Evolutionary conservation across 2,888 invertebrate genomes (phyloP).

Genomic region (Pachliopta kotzebuea): DNA sequence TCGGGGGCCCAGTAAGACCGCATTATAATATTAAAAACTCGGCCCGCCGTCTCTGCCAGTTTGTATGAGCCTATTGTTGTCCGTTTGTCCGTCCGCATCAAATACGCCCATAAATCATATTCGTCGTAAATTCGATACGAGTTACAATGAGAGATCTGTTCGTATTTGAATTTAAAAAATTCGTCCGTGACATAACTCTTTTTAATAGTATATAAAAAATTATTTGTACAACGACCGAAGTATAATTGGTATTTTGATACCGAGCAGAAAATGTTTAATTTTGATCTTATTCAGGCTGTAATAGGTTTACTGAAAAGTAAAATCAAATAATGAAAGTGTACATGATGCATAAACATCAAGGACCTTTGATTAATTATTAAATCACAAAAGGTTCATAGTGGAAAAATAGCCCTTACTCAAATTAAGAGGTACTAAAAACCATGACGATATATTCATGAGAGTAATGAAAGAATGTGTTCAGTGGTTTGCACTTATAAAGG

Average conservation of each 20-base stretch:
- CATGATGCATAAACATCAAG: too few relatives aligned
- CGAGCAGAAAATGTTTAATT: too few relatives aligned
- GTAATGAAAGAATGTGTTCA: too few relatives aligned
- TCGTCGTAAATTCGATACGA: constrained; percentile 75
- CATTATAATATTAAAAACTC: constrained; percentile 72
- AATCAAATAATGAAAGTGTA: too few relatives aligned
- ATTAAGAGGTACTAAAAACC: too few relatives aligned
- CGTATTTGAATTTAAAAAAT: constrained; percentile 63
- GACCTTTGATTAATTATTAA: too few relatives aligned
- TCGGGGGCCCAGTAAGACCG: constrained; percentile 57
- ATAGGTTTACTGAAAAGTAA: too few relatives aligned
- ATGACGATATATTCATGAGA: too few relatives aligned
- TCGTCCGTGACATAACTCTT: constrained; percentile 46
- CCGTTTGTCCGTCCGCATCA: constrained; percentile 74
- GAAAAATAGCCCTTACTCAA: too few relatives aligned
- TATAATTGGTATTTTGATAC: background rate
- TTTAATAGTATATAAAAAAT: constrained; percentile 30
- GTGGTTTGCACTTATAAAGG: too few relatives aligned
- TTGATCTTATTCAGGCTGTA: too few relatives aligned
- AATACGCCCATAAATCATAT: constrained; percentile 76
- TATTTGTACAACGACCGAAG: constrained; percentile 17
- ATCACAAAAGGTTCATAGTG: too few relatives aligned
- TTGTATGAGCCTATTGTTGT: constrained; percentile 70
- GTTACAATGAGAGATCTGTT: constrained; percentile 74
- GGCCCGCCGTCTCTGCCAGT: constrained; percentile 54